phyloP scores from a whole-genome alignment of 1,140 invertebrate species.

The Pseudomyrmex pallidus region DNA sequence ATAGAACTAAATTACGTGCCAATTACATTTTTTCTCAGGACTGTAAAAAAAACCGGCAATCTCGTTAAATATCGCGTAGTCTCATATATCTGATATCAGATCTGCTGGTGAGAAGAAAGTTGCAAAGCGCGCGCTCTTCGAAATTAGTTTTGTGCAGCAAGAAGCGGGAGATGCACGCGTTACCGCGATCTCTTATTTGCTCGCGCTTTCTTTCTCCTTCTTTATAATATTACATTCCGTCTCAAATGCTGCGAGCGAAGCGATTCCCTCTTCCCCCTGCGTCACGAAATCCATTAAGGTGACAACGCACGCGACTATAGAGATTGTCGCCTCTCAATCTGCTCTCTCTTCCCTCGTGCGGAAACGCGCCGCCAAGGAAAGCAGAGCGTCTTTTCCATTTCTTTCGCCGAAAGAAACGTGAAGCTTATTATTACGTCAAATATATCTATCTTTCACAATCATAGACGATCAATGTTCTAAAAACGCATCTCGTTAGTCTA shows the following conservation, averaged over 20 bases:
- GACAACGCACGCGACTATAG: background rate
- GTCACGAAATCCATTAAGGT: slow-evolving; percentile 34
- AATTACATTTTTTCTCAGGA: background rate
- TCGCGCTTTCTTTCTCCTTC: slow-evolving; percentile 22
- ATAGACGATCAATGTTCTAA: background rate
- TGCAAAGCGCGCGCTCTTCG: slow-evolving; percentile 41
- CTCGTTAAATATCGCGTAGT: slow-evolving; percentile 23
- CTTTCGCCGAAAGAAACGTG: background rate
- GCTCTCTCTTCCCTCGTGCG: background rate
- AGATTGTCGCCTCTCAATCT: slow-evolving; percentile 4
- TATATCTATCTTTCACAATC: background rate
- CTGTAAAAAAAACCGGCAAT: background rate
- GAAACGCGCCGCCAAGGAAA: slow-evolving; percentile 7
- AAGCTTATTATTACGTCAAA: slow-evolving; percentile 1
- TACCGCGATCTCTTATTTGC: slow-evolving; percentile 40
- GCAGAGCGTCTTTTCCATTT: slow-evolving; percentile 3
- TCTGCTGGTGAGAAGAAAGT: slow-evolving; percentile 23
- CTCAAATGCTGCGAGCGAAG: slow-evolving; percentile 7
- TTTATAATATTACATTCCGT: slow-evolving; percentile 53
- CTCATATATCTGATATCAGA: slow-evolving; percentile 23
- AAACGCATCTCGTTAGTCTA: background rate
- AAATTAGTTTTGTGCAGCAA: slow-evolving; percentile 49
- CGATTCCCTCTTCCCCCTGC: background rate
- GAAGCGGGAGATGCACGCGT: background rate
- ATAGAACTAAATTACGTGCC: background rate